These are phyloP conservation scores for Trichosurus vulpecula DNA, from an alignment of 2,797 vertebrate genomes.

Conservation along the genomic window DNA sequence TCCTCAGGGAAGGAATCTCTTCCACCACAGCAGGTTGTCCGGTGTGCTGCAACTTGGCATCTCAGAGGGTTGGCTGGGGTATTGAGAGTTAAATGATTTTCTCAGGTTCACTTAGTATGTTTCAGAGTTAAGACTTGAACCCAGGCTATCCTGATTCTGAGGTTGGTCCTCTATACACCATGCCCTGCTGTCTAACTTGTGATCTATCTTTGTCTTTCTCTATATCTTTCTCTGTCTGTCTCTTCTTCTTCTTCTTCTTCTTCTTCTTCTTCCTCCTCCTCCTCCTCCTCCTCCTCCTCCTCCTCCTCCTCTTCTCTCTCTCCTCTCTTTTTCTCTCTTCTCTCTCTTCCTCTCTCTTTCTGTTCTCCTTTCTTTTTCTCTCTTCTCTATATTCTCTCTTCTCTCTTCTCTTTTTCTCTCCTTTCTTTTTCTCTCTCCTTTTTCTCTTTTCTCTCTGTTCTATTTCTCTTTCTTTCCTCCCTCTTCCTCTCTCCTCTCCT, in stretches of 20 bases:
- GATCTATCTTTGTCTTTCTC: not conserved
- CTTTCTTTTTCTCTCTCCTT: no score
- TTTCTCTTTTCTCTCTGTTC: no score
- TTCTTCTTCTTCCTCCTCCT: no score
- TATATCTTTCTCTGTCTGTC: not conserved
- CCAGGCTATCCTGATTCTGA: not conserved
- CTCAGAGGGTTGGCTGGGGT: not conserved
- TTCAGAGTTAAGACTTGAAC: not conserved
- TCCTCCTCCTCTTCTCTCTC: no score
- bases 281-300: no score
- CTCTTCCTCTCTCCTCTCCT: no score
- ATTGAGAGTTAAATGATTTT: not conserved
- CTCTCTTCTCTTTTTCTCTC: no score
- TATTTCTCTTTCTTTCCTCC: no score
- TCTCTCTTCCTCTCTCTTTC: no score
- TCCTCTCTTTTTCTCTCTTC: no score
- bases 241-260: not conserved
- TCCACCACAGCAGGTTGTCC: not conserved
- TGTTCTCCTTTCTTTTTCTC: accelerated
- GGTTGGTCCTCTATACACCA: not conserved
- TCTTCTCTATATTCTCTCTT: no score
- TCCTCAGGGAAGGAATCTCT: not conserved
- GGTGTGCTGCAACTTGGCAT: not conserved
- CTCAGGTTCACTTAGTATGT: not conserved
- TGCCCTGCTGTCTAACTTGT: not conserved